A percentile compares a stretch with the other conserved stretches of the same genome.
These are phyloP conservation scores for Heliconius hewitsoni DNA, from an alignment of 1,140 invertebrate species.

Conservation along the genomic window DNA sequence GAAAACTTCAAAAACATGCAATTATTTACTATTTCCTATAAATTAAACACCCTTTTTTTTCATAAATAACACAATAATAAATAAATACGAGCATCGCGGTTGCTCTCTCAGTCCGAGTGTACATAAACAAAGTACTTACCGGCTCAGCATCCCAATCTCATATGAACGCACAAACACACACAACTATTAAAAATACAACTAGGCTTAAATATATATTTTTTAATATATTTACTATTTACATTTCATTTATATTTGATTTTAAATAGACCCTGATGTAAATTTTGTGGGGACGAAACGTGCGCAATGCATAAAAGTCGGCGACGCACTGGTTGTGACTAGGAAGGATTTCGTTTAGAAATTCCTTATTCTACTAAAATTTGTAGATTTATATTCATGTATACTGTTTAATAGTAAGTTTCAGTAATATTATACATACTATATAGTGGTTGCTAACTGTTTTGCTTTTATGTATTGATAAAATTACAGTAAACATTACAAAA, in stretches of 20 bases:
- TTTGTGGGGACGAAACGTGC: slow-evolving; percentile 9
- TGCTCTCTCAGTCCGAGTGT: slow-evolving; percentile 31
- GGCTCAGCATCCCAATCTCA: slow-evolving; percentile 45
- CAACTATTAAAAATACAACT: neutral
- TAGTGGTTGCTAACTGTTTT: neutral
- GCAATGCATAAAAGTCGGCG: neutral
- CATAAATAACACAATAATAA: slow-evolving; percentile 14
- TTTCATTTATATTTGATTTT: slow-evolving; percentile 1
- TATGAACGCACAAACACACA: neutral
- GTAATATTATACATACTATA: neutral
- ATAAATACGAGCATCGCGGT: slow-evolving; percentile 16
- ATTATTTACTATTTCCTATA: neutral
- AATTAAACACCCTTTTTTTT: neutral
- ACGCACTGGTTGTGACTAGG: slow-evolving; percentile 20
- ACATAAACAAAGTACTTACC: slow-evolving; percentile 47
- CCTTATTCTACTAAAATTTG: neutral
- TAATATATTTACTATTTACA: neutral
- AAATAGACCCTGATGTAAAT: neutral
- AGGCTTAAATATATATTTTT: neutral
- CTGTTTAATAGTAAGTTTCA: neutral
- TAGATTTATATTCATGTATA: neutral
- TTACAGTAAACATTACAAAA: too few relatives aligned
- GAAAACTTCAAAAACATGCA: neutral
- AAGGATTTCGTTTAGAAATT: slow-evolving; percentile 25
- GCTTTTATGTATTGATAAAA: neutral